A percentile compares a stretch with the other conserved stretches of the same genome.
phyloP scores from a whole-genome alignment of 2,888 invertebrate genomes.

The Allolobophora icterica region DNA sequence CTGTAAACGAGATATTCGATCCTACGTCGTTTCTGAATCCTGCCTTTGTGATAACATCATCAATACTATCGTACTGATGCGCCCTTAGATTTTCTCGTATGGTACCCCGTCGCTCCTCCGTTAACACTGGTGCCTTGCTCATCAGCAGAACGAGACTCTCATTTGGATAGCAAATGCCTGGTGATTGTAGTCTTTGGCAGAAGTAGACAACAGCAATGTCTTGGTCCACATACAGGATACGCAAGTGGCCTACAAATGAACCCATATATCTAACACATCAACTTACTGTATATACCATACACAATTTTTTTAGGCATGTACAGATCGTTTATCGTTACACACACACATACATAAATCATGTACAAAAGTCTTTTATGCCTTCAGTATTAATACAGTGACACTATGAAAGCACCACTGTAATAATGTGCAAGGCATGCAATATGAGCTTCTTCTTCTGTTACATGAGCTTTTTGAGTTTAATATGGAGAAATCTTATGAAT shows the following conservation, averaged over 20 bases:
- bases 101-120: background rate
- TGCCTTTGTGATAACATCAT: background rate
- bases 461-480: no score
- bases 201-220: slow-evolving; percentile 14
- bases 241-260: background rate
- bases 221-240: background rate
- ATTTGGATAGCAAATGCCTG: background rate
- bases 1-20: slow-evolving; percentile 1
- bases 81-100: background rate
- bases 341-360: no score
- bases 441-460: no score
- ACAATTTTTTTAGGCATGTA: no score
- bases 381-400: no score
- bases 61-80: background rate
- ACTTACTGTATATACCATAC: no score
- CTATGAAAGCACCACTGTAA: no score
- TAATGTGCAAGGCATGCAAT: no score
- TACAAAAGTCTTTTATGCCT: no score
- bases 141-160: background rate
- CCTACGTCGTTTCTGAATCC: background rate
- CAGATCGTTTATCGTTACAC: no score
- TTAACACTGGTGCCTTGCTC: slow-evolving; percentile 20
- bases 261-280: background rate
- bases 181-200: background rate
- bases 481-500: no score